phyloP scores from a whole-genome alignment of 2,113 vertebrate genomes.

The Aleadryas rufinucha region DNA sequence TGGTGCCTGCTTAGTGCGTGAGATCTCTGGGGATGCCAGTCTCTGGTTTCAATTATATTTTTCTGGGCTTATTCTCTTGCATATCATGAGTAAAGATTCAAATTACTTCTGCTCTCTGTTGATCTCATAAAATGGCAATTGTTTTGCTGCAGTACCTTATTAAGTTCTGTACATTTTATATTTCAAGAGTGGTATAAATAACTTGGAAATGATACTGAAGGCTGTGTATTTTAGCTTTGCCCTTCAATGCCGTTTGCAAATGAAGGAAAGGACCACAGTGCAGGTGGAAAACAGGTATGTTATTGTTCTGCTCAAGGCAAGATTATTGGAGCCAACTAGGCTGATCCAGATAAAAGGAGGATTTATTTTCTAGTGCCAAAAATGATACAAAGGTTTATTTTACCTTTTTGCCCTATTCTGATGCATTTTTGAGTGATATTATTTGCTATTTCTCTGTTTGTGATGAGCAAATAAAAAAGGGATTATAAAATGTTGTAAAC shows the following conservation, averaged over 20 bases:
- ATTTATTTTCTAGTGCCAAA: background rate
- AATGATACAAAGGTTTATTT: background rate
- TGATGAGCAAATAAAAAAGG: background rate
- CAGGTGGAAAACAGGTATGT: background rate
- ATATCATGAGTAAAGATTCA: background rate
- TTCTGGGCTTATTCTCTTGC: background rate
- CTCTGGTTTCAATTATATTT: background rate
- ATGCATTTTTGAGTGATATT: background rate
- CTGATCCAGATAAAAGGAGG: background rate
- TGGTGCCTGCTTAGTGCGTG: fast-evolving
- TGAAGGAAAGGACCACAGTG: background rate
- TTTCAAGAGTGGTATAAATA: background rate
- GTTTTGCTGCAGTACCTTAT: background rate
- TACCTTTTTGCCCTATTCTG: background rate
- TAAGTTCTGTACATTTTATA: background rate
- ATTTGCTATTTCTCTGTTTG: background rate
- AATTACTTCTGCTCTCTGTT: background rate
- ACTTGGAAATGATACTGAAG: background rate
- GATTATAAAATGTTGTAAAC: background rate
- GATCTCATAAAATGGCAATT: background rate
- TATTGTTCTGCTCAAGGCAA: background rate
- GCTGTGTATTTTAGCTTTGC: background rate
- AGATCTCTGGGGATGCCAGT: background rate
- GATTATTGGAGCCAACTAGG: background rate
- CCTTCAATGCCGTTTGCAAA: background rate